phyloP scores from a whole-genome alignment of 2,797 vertebrate genomes.

The Neolamprologus multifasciatus region DNA sequence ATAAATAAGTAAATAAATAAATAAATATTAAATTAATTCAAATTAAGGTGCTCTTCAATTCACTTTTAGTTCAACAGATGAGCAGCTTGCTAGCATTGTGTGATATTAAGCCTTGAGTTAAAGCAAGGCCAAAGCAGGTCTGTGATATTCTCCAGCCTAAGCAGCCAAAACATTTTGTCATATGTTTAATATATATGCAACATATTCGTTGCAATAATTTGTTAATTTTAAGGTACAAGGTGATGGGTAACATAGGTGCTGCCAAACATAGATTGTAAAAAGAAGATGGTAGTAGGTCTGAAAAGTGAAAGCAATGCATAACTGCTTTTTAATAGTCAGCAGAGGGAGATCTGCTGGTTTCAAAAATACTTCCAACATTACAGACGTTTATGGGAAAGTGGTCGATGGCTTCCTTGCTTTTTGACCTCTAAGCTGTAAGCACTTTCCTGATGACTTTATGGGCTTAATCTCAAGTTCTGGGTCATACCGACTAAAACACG shows the following conservation, averaged over 20 bases:
- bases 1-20: not conserved
- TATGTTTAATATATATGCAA: not conserved
- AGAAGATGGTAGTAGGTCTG: not conserved
- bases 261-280: not conserved
- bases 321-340: not conserved
- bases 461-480: not conserved
- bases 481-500: not conserved
- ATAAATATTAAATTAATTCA: not conserved
- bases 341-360: not conserved
- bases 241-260: not conserved
- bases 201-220: accelerated
- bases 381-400: not conserved
- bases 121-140: not conserved
- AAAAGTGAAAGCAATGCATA: not conserved
- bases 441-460: not conserved
- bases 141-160: not conserved
- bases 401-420: not conserved
- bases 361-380: not conserved
- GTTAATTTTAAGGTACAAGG: not conserved
- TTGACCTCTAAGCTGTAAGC: not conserved
- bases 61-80: not conserved
- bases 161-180: not conserved
- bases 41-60: not conserved
- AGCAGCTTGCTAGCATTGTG: not conserved
- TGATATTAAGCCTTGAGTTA: not conserved